Conservation (phyloP, 2,888 invertebrate species). For the Zelleria hepariella region DNA sequence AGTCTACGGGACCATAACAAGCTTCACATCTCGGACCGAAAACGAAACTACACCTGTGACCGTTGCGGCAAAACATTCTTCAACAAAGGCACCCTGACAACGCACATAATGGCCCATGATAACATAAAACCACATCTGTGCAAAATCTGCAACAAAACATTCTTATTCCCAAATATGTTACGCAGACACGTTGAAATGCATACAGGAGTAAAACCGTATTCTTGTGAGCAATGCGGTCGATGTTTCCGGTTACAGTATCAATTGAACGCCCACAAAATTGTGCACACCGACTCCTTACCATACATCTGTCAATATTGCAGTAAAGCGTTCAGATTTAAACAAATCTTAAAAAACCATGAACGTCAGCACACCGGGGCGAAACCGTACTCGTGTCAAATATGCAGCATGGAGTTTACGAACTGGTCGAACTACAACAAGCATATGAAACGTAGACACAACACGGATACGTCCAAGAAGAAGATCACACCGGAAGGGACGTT, state of each 20-base stretch:
- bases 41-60: slow-evolving; percentile 56
- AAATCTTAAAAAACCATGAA: slow-evolving; percentile 80
- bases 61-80: slow-evolving; percentile 60
- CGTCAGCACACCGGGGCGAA: slow-evolving; percentile 80
- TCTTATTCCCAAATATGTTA: slow-evolving; percentile 56
- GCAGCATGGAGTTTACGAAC: slow-evolving; percentile 81
- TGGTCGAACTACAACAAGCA: slow-evolving; percentile 89
- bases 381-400: slow-evolving; percentile 80
- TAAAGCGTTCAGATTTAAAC: slow-evolving; percentile 82
- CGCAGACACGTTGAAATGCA: slow-evolving; percentile 60
- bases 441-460: slow-evolving; percentile 81
- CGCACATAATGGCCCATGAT: slow-evolving; percentile 58
- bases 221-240: slow-evolving; percentile 57
- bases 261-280: slow-evolving; percentile 79
- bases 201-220: slow-evolving; percentile 52
- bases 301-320: slow-evolving; percentile 82
- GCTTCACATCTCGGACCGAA: slow-evolving; percentile 65
- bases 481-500: slow-evolving; percentile 69
- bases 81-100: slow-evolving; percentile 56
- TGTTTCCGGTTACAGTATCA: slow-evolving; percentile 77
- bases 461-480: slow-evolving; percentile 58
- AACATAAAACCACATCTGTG: slow-evolving; percentile 52
- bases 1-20: slow-evolving; percentile 69
- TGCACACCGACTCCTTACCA: slow-evolving; percentile 85
- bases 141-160: slow-evolving; percentile 55